These are phyloP conservation scores for Sebastes nivosus DNA, from an alignment of 2,797 vertebrate genomes.

Conservation along the genomic window DNA sequence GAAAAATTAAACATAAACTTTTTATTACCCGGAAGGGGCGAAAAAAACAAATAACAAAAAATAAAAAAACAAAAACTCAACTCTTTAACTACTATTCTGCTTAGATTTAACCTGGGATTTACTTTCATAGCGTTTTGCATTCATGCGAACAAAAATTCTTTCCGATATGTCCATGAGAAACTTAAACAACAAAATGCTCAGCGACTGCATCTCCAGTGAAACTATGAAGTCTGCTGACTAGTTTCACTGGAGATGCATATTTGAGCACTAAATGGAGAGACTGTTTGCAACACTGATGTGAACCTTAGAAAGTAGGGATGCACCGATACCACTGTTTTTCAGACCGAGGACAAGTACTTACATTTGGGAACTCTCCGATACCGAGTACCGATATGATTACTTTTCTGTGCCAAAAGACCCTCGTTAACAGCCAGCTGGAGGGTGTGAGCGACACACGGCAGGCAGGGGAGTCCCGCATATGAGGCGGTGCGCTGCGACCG, in stretches of 20 bases:
- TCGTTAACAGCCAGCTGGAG: too few relatives aligned
- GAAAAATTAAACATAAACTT: not conserved
- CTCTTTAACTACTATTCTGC: not conserved
- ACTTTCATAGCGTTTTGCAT: not conserved
- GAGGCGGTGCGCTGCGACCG: too few relatives aligned
- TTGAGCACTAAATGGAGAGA: not conserved
- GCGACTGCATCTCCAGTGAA: not conserved
- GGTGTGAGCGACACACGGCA: too few relatives aligned
- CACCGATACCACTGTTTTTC: too few relatives aligned
- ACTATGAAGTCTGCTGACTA: too few relatives aligned
- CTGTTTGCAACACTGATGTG: too few relatives aligned
- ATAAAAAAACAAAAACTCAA: not conserved
- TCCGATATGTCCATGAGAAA: not conserved
- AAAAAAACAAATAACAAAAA: not conserved
- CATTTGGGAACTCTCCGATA: too few relatives aligned
- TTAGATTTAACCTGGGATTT: not conserved
- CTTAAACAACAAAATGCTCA: not conserved
- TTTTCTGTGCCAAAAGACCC: too few relatives aligned
- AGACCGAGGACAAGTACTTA: too few relatives aligned
- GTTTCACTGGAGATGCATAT: not conserved
- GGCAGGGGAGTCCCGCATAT: too few relatives aligned
- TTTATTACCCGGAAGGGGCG: not conserved
- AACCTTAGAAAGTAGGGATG: too few relatives aligned
- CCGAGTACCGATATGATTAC: too few relatives aligned
- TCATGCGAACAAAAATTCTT: not conserved